Percentiles rank a stretch among this genome's conserved stretches.
phyloP scores from a whole-genome alignment of 2,113 vertebrate species.

The Alces alces region DNA sequence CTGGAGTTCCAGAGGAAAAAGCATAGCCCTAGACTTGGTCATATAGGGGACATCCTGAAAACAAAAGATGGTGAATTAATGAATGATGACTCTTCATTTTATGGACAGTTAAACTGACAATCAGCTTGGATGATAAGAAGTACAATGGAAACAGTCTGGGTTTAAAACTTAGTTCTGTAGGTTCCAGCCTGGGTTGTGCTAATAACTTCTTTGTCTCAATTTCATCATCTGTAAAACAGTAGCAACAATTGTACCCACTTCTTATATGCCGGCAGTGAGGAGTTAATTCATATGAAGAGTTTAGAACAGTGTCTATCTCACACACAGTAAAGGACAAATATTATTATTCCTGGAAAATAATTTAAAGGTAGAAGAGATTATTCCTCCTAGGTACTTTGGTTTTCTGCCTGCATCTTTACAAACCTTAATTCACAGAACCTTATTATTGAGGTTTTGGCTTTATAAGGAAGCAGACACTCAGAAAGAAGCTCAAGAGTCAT shows the following conservation, averaged over 20 bases:
- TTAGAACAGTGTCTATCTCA: constrained; percentile 18
- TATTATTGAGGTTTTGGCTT: constrained; percentile 47
- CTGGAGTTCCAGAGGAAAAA: background rate
- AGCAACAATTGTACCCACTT: background rate
- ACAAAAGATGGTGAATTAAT: background rate
- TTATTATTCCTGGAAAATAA: constrained; percentile 7
- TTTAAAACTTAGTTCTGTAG: constrained; percentile 22
- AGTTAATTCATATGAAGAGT: background rate
- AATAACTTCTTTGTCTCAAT: background rate
- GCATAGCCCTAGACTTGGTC: background rate
- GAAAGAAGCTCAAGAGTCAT: constrained; percentile 36
- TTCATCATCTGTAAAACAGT: background rate
- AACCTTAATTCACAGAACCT: constrained; percentile 20
- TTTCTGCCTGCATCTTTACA: constrained; percentile 26
- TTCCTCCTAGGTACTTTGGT: constrained; percentile 17
- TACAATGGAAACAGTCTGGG: background rate
- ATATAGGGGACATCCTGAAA: background rate
- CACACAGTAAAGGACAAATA: background rate
- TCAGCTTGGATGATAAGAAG: background rate
- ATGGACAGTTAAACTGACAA: background rate
- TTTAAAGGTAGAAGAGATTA: constrained; percentile 13
- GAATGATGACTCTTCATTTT: background rate
- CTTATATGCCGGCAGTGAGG: background rate
- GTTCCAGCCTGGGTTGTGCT: background rate
- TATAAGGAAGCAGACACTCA: constrained; percentile 48